These are phyloP conservation scores for Papilio demoleus DNA, from an alignment of 2,888 invertebrate species.

Conservation along the genomic window DNA sequence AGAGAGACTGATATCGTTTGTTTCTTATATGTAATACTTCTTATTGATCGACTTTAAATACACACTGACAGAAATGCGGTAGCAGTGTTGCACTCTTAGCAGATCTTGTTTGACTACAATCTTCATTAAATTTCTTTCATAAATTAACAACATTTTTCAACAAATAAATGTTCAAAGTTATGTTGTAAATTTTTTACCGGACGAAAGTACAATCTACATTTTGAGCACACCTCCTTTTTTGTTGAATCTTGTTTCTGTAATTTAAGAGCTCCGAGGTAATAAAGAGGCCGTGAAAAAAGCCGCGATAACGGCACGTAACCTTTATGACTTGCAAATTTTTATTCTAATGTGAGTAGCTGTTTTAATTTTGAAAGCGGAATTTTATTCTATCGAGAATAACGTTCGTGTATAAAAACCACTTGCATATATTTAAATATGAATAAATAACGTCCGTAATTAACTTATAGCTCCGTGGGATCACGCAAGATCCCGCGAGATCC, in stretches of 20 bases:
- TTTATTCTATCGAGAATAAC: not conserved
- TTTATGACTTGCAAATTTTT: conserved; percentile 24
- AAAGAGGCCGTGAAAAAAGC: conserved; percentile 19
- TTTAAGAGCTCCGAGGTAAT: conserved; percentile 27
- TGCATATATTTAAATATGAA: no score
- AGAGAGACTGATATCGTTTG: no score
- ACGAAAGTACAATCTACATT: conserved; percentile 9
- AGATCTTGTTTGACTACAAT: no score
- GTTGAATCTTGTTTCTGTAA: conserved; percentile 30
- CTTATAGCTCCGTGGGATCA: no score
- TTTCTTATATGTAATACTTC: no score
- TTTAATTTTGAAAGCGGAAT: not conserved
- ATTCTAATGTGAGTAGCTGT: conserved; percentile 9
- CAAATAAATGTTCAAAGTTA: not conserved
- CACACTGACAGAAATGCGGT: no score
- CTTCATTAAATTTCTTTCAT: not conserved
- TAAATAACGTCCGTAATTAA: no score
- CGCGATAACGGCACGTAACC: conserved; percentile 25
- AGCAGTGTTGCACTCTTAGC: no score
- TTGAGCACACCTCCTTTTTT: not conserved
- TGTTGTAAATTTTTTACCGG: not conserved
- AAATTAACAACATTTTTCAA: not conserved
- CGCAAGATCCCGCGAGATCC: no score
- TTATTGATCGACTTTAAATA: no score
- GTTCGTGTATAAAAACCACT: not conserved